Evolutionary conservation across 2,797 vertebrate genomes (phyloP), one percentile per base, ranked within the genome.

Genomic region (Helarctos malayanus): DNA sequence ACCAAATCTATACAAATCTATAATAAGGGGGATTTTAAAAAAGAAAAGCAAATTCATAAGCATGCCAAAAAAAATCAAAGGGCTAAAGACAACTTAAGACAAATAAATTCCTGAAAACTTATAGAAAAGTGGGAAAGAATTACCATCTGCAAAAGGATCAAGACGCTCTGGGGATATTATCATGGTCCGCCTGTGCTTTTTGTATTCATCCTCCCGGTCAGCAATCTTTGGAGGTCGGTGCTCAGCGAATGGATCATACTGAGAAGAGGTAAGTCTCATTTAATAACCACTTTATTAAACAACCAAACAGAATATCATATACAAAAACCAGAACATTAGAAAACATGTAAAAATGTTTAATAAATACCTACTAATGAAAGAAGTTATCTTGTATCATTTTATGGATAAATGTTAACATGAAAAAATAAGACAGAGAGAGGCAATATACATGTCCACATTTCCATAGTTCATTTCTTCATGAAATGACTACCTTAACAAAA

Each of bases 61-160:
- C 99, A 99, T 99, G 99, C 98, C 99, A 99, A 99, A 98, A 98
- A 98, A 99, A 99, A 99, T 98, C 98, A 99, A 99, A 99, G 98
- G 98, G 98, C 98, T 99, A 99, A 99, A 99, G 98, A 99, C 98
- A 99, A 98, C 97, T 98, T 97, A 89, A 98, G 94, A 98, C 97
- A 99, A 98, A 98, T 85, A 98, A 98, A 98, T 92, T 92, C 81
- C 81, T 97, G 93, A 95, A 89, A 96, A 97, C 96, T 96, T 98
- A 98, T 98, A 98, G 97, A 98, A 98, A 99, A 98, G 96, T 97
- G 97, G 98, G 98, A 99, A 98, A 85, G 97, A 99, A 99, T 99
- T 99, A 99, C 99, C 99, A 97, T 99, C 99, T 99, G 99, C 99
- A 99, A 99, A 99, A 29, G 99, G 99, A 98, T 99, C 99, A 79